A percentile compares a stretch with the other conserved stretches of the same genome.
Conservation (phyloP, 2,888 invertebrate species). For the Luperina nickerlii region DNA sequence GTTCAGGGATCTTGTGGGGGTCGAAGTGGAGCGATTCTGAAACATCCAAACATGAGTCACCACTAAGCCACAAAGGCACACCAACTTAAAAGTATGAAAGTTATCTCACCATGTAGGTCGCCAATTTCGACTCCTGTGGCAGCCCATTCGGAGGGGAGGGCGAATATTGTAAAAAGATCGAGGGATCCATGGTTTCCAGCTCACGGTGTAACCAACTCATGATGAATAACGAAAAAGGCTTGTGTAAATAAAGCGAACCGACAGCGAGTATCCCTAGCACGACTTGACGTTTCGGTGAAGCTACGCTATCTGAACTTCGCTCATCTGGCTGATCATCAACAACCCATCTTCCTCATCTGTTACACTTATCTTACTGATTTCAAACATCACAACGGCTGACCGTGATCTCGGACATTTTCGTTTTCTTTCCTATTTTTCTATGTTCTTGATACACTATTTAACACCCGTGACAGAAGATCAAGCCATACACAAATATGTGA, state of each 20-base stretch:
- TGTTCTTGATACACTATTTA: slow-evolving; percentile 54
- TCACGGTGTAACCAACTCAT: slow-evolving; percentile 72
- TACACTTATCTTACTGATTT: slow-evolving; percentile 56
- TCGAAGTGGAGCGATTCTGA: slow-evolving; percentile 82
- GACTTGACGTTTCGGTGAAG: slow-evolving; percentile 50
- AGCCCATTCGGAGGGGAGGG: slow-evolving; percentile 92
- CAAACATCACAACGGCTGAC: slow-evolving; percentile 68
- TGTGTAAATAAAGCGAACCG: slow-evolving; percentile 49
- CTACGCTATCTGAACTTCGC: slow-evolving; percentile 58
- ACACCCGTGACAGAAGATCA: slow-evolving; percentile 69
- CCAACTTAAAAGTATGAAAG: slow-evolving; percentile 14
- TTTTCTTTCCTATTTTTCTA: slow-evolving; percentile 59
- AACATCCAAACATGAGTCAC: slow-evolving; percentile 63
- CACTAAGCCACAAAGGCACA: slow-evolving; percentile 20
- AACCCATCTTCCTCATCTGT: slow-evolving; percentile 68
- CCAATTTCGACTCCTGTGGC: slow-evolving; percentile 96
- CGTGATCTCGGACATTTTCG: slow-evolving; percentile 68
- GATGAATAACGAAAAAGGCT: slow-evolving; percentile 49
- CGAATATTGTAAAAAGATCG: slow-evolving; percentile 91
- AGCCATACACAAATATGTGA: slow-evolving; percentile 68
- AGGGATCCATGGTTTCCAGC: slow-evolving; percentile 92
- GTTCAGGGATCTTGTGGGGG: slow-evolving; percentile 78
- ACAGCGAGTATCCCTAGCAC: slow-evolving; percentile 35
- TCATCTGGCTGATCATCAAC: slow-evolving; percentile 65
- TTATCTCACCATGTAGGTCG: slow-evolving; percentile 94